A percentile compares a stretch with the other conserved stretches of the same genome.
Evolutionary conservation across 2,888 invertebrate species (phyloP).

Genomic region (Malachius bipustulatus): DNA sequence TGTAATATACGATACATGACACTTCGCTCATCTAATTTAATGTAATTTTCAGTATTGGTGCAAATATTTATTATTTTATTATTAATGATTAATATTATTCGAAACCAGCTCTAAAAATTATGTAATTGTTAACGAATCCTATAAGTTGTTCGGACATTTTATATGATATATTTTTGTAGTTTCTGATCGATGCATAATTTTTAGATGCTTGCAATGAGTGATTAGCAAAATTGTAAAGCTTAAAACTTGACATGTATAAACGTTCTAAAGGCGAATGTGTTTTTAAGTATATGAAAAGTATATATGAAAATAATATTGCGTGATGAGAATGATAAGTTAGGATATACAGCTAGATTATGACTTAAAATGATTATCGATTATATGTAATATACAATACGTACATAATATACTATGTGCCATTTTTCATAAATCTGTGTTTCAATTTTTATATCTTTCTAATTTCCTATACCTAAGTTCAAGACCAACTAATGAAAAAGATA

Average conservation of each 20-base stretch:
- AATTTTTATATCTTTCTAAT: constrained; percentile 14
- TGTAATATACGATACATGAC: too few species aligned
- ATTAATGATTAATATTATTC: constrained; percentile 16
- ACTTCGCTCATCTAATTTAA: too few species aligned
- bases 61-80: constrained; percentile 23
- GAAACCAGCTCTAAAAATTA: constrained; percentile 22
- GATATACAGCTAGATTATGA: constrained; percentile 37
- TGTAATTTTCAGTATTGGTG: constrained; percentile 30
- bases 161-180: constrained; percentile 37
- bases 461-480: background rate
- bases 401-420: constrained; percentile 43
- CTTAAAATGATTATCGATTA: constrained; percentile 38
- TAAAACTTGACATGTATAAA: constrained; percentile 33
- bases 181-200: constrained; percentile 24
- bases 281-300: constrained; percentile 37
- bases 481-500: too few species aligned
- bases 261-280: constrained; percentile 36
- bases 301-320: constrained; percentile 36
- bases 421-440: constrained; percentile 31
- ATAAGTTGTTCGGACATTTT: constrained; percentile 32
- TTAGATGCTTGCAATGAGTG: constrained; percentile 24
- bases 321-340: constrained; percentile 37
- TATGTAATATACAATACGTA: constrained; percentile 42
- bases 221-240: constrained; percentile 35
- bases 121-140: constrained; percentile 27